Evolutionary conservation across 2,113 vertebrate species (phyloP).

Genomic region (Rhegmatorhina hoffmannsi): DNA sequence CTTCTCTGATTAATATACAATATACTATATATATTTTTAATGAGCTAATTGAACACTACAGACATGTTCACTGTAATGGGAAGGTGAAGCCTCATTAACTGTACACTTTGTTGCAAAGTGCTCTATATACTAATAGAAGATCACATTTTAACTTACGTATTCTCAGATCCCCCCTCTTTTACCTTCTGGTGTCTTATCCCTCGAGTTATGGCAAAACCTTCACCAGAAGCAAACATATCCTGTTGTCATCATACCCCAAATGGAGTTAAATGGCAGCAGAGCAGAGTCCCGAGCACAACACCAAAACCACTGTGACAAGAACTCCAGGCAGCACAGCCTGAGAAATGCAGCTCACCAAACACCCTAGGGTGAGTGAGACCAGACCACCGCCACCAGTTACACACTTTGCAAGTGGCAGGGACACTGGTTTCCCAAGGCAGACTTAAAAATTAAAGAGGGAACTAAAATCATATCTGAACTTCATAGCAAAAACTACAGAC

Average conservation of each 20-base stretch:
- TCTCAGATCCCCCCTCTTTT: background rate
- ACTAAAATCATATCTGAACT: background rate
- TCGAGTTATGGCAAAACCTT: background rate
- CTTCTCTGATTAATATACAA: background rate
- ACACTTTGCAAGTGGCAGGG: background rate
- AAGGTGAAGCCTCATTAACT: background rate
- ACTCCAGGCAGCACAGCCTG: background rate
- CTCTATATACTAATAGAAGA: background rate
- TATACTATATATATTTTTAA: background rate
- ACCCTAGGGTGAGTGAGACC: rapidly evolving
- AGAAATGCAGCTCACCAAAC: background rate
- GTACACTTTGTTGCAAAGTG: background rate
- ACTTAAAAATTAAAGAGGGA: background rate
- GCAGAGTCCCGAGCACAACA: background rate
- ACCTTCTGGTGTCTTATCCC: background rate
- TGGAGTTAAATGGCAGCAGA: background rate
- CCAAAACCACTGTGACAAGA: background rate
- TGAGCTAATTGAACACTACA: background rate
- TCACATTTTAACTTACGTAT: background rate
- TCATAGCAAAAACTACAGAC: background rate
- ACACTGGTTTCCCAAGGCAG: background rate
- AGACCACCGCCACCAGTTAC: background rate
- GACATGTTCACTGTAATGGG: background rate
- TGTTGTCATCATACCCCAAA: background rate
- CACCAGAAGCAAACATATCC: background rate